Base-by-base conservation (phyloP, 2,888 invertebrate species). In the Pachycephus smyrnensis region DNA sequence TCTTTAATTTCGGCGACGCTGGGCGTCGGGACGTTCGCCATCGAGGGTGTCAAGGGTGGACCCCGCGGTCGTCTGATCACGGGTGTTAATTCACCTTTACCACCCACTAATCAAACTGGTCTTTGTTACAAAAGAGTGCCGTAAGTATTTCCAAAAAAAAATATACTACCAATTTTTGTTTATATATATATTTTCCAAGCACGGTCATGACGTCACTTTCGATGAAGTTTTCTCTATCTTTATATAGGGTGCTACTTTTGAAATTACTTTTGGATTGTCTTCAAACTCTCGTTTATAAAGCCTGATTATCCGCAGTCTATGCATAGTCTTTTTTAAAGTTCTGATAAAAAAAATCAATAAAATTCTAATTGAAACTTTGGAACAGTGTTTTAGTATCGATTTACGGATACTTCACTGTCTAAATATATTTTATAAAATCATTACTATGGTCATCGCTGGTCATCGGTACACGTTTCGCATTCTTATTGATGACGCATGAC, bases 41-140 rank as follows among this genome's bases (percentile, higher is more conserved):
- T 80, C 37, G 86, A 86, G 4, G 89, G 88, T 75, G 88, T 87
- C 55, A 90, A 90, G 76, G 86, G 86, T 68, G 85, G 86, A 75
- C 75, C 77, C 11, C 84, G 85, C 77, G 82, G 86, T 55, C 68
- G 68, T 73, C 81, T 40, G 68, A 69, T 36, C 31, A 75, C 36
- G 69, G 78, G 69, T 74, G 40, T 4, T 12, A 79, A 75, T 36
- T 78, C 68, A 75, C 77, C n/a, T 82, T 81, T 76, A 35, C 77
- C 73, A 77, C 84, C 86, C 11, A 84, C 87, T 3, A 83, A 84
- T 35, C 88, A 88, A 79, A 88, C 89, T 73, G 95, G 95, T 77
- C 93, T 94, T 6, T 95, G 95, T 87, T 93, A 93, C 82, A 92
- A 93, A 69, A 94, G 94, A 93, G 93, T 95, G 3, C 94, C 94